A percentile compares a stretch with the other conserved stretches of the same genome.
phyloP scores from a whole-genome alignment of 2,113 vertebrate species.

The Sterna hirundo region DNA sequence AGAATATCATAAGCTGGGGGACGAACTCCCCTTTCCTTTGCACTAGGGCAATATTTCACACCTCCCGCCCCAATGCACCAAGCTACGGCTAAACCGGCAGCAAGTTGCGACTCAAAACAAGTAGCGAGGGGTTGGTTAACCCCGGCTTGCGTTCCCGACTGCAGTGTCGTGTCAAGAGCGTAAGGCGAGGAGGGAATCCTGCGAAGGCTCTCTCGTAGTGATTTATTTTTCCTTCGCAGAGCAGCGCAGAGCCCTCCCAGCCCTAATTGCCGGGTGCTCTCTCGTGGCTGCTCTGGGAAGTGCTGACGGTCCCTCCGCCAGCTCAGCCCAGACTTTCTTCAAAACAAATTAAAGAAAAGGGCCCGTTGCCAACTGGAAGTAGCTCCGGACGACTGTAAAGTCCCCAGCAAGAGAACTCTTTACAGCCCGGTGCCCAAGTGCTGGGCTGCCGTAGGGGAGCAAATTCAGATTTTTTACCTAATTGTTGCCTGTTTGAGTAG shows the following conservation, averaged over 20 bases:
- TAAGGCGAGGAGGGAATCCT: background rate
- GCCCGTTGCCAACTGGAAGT: background rate
- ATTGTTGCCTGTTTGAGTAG: background rate
- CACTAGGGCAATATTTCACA: background rate
- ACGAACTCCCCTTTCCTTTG: background rate
- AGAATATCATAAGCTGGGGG: background rate
- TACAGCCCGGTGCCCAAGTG: background rate
- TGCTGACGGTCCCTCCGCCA: background rate
- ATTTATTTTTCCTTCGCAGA: background rate
- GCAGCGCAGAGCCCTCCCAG: background rate
- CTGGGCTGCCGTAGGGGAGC: background rate
- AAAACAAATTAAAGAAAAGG: background rate
- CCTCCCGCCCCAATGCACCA: rapidly evolving
- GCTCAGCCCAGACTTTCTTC: background rate
- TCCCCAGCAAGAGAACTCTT: background rate
- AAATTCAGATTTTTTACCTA: background rate
- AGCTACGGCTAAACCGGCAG: background rate
- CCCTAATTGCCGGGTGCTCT: conserved; percentile 78
- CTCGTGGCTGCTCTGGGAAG: conserved; percentile 77
- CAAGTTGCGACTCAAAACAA: background rate
- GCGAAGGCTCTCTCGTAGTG: background rate
- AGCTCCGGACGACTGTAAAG: background rate
- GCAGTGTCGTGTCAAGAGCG: background rate
- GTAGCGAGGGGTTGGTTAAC: background rate
- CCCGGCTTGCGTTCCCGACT: background rate